Evolutionary conservation across 64 coral and sea anemone genomes (phyloP).

Genomic region (Montipora foliosa): DNA sequence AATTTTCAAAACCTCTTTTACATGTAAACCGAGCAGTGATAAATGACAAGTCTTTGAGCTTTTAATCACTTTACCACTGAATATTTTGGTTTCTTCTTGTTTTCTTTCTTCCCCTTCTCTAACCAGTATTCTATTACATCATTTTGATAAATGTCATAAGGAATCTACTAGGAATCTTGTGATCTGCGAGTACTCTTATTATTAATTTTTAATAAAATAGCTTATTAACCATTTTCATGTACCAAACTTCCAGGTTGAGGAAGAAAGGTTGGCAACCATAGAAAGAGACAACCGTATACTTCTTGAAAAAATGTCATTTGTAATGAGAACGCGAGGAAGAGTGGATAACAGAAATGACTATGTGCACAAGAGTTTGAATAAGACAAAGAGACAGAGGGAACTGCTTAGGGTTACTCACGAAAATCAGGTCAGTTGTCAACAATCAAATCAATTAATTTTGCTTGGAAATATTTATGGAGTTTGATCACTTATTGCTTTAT

Average conservation of each 20-base stretch:
- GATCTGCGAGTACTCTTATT: background rate
- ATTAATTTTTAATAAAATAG: background rate
- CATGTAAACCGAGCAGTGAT: no score
- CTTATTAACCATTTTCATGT: background rate
- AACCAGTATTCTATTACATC: no score
- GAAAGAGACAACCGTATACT: conserved; percentile 95
- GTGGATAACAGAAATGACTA: conserved; percentile 95
- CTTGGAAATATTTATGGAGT: background rate
- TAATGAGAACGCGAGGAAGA: conserved; percentile 89
- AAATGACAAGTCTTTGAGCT: no score
- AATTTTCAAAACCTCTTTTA: no score
- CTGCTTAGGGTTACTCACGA: conserved; percentile 91
- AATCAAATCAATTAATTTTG: background rate
- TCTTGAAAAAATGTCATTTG: conserved; percentile 95
- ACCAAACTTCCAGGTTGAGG: conserved; percentile 61
- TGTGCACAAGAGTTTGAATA: conserved; percentile 93
- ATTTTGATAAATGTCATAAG: background rate
- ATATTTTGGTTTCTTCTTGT: no score
- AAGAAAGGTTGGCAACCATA: conserved; percentile 90
- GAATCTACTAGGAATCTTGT: background rate
- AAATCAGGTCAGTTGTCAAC: conserved; percentile 65
- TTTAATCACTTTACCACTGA: no score
- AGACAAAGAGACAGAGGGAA: conserved; percentile 95
- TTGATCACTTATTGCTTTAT: background rate
- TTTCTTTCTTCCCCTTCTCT: no score